These are phyloP conservation scores for Crypturellus undulatus DNA, from an alignment of 2,113 vertebrate species.

Conservation along the genomic window DNA sequence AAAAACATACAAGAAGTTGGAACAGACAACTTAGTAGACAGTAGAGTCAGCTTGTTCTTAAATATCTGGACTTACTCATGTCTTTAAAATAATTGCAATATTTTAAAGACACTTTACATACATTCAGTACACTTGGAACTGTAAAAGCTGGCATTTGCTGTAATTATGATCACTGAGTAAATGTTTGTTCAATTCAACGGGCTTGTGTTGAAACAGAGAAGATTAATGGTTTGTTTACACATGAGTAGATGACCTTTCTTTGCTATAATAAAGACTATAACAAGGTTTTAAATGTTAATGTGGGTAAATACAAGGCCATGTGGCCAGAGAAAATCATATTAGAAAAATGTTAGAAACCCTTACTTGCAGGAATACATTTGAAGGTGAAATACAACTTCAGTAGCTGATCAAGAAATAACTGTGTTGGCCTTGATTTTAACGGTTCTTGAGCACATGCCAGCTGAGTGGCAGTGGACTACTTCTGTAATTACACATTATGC, in stretches of 20 bases:
- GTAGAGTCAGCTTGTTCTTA: neutral
- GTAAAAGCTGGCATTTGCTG: neutral
- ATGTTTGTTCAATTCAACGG: conserved; percentile 46
- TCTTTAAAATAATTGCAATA: conserved; percentile 25
- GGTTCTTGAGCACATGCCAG: neutral
- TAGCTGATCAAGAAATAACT: neutral
- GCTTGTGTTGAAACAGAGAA: conserved; percentile 35
- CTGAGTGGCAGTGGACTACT: neutral
- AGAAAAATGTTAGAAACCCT: neutral
- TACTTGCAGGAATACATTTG: neutral
- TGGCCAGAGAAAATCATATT: neutral
- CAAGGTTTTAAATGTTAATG: conserved; percentile 30
- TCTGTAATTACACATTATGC: neutral
- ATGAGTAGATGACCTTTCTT: conserved; percentile 12
- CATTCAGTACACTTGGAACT: neutral
- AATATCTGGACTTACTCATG: neutral
- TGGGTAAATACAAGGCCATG: neutral
- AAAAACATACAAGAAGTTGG: neutral
- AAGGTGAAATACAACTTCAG: neutral
- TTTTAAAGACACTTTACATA: conserved; percentile 23
- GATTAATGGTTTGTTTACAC: conserved; percentile 55
- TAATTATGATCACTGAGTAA: conserved; percentile 55
- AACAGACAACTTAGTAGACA: neutral
- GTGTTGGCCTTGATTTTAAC: neutral
- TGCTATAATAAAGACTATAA: neutral